Conservation (phyloP, 2,797 vertebrate species). For the Hydrolagus colliei region DNA sequence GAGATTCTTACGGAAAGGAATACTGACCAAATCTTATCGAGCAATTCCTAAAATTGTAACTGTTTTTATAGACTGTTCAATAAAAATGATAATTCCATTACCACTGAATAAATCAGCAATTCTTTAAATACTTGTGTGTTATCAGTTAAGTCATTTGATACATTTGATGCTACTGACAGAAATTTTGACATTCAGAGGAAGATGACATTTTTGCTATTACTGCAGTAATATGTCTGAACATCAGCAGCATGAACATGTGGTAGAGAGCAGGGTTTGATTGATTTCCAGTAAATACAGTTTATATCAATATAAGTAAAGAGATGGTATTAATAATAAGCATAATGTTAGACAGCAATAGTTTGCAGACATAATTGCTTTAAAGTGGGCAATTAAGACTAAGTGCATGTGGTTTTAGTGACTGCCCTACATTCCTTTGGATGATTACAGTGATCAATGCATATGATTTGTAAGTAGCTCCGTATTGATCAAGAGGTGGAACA, state of each 20-base stretch:
- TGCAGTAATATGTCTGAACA: constrained; percentile 26
- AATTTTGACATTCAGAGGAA: constrained; percentile 30
- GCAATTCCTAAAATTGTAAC: not conserved
- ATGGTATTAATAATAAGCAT: constrained; percentile 59
- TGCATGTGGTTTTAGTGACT: constrained; percentile 84
- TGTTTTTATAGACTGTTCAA: constrained; percentile 17
- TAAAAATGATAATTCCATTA: constrained; percentile 22
- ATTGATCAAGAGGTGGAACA: constrained; percentile 72
- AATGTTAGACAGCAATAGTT: constrained; percentile 67
- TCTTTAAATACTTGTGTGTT: constrained; percentile 17
- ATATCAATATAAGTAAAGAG: constrained; percentile 58
- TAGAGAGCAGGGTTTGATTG: constrained; percentile 27
- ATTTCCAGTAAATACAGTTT: constrained; percentile 33
- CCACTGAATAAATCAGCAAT: constrained; percentile 2
- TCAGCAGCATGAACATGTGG: constrained; percentile 22
- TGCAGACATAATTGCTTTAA: constrained; percentile 85
- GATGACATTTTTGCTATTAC: constrained; percentile 31
- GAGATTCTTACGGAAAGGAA: not conserved
- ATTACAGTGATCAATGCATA: constrained; percentile 80
- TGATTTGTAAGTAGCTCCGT: constrained; percentile 80
- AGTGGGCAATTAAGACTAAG: constrained; percentile 91
- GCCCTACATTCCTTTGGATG: constrained; percentile 73
- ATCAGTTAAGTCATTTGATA: constrained; percentile 22
- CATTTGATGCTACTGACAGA: not conserved
- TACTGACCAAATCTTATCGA: not conserved